These are phyloP conservation scores for Pygocentrus nattereri DNA, from an alignment of 2,797 vertebrate genomes.

Conservation along the genomic window DNA sequence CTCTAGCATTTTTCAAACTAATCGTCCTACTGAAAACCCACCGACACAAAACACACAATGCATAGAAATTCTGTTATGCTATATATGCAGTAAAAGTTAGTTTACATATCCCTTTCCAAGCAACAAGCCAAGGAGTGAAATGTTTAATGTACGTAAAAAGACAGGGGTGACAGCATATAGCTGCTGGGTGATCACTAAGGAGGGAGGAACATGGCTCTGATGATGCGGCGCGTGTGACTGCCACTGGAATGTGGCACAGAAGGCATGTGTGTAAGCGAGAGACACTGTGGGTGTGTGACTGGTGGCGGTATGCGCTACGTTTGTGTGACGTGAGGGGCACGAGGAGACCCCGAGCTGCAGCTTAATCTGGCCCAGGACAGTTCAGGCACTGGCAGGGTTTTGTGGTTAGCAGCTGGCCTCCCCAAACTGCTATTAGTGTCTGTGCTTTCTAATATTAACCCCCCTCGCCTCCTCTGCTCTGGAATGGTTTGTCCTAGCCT, in stretches of 20 bases:
- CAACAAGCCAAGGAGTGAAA: not conserved
- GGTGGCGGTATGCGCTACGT: constrained; percentile 56
- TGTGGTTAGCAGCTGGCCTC: not conserved
- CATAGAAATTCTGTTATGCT: not conserved
- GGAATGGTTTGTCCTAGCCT: constrained; percentile 52
- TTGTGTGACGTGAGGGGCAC: constrained; percentile 58
- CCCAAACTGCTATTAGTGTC: constrained; percentile 49
- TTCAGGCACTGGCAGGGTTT: constrained; percentile 23
- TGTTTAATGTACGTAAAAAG: not conserved
- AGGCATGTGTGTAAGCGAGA: constrained; percentile 51
- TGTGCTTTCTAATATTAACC: constrained; percentile 83
- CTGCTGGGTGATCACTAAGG: not conserved
- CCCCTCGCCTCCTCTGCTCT: constrained; percentile 6
- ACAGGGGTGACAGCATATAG: not conserved
- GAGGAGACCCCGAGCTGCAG: constrained; percentile 64
- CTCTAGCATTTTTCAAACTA: no score
- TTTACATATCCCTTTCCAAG: not conserved
- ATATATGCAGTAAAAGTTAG: not conserved
- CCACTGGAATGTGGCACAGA: constrained; percentile 63
- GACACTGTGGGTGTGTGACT: constrained; percentile 62
- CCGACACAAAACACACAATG: not conserved
- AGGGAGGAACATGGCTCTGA: constrained; percentile 57
- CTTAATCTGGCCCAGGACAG: constrained; percentile 67
- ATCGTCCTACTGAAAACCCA: not conserved
- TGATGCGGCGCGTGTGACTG: constrained; percentile 76